These are phyloP conservation scores for Mixornis gularis DNA, from an alignment of 2,113 vertebrate genomes.

Conservation along the genomic window DNA sequence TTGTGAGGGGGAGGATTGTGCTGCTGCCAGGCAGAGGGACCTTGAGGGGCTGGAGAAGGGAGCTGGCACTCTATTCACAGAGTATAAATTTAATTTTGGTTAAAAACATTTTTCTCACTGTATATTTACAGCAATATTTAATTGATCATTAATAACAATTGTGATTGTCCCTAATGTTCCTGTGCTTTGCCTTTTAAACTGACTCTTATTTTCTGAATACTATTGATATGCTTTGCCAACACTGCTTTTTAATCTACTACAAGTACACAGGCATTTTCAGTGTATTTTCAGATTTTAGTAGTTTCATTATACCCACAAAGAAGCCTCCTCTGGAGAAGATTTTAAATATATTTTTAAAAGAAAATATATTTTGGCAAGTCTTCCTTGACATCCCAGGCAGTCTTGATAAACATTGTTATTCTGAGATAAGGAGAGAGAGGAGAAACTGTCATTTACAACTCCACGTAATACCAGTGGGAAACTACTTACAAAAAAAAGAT, in stretches of 20 bases:
- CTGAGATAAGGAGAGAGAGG: background rate
- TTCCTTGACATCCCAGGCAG: background rate
- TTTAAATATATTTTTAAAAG: background rate
- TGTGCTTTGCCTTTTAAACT: background rate
- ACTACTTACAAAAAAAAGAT: background rate
- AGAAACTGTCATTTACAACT: background rate
- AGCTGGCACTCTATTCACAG: background rate
- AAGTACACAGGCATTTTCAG: background rate
- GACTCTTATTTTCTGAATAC: background rate
- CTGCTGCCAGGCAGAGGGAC: background rate
- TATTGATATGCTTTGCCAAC: background rate
- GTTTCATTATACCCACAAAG: background rate
- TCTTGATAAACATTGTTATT: background rate
- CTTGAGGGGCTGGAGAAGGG: background rate
- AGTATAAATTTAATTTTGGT: background rate
- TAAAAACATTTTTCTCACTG: background rate
- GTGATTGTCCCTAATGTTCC: accelerated
- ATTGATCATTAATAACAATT: background rate
- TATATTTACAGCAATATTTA: background rate
- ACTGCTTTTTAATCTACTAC: background rate
- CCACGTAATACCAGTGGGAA: background rate
- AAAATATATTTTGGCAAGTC: background rate
- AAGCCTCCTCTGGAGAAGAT: background rate
- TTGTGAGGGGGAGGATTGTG: accelerated
- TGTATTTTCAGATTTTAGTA: background rate